Conservation (phyloP, 2,113 vertebrate genomes). For the Rhipidura dahli region DNA sequence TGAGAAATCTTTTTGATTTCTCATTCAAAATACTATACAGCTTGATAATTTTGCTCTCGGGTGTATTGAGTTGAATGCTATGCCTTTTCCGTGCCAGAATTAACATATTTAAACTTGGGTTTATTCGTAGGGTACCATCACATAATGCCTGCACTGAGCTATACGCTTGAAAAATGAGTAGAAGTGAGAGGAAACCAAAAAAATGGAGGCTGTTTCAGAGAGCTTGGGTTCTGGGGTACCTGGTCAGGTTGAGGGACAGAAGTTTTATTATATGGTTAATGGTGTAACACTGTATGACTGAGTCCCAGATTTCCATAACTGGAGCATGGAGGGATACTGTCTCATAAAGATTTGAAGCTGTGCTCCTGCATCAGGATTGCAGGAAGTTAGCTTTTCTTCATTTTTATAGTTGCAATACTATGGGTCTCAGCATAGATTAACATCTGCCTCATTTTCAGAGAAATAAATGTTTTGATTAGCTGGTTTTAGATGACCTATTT, state of each 20-base stretch:
- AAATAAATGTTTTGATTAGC: background rate
- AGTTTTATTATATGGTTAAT: background rate
- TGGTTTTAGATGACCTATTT: background rate
- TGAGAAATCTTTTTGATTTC: slow-evolving; percentile 24
- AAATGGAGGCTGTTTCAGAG: background rate
- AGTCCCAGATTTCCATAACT: background rate
- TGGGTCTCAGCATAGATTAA: background rate
- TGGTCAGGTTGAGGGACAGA: background rate
- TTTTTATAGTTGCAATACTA: background rate
- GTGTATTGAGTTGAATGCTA: background rate
- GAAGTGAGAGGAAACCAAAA: background rate
- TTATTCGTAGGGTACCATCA: background rate
- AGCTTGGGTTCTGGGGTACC: background rate
- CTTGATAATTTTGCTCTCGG: background rate
- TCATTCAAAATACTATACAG: background rate
- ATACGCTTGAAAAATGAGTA: background rate
- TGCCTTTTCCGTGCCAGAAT: background rate
- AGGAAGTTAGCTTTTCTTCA: background rate
- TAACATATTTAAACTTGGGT: background rate
- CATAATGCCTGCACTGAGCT: background rate
- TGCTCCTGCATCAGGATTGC: background rate
- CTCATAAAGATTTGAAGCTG: background rate
- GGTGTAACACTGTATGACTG: too few relatives aligned
- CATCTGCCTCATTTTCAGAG: background rate
- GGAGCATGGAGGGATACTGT: too few relatives aligned